Percentiles rank a stretch among this genome's conserved stretches.
phyloP scores from a whole-genome alignment of 2,113 vertebrate species.

The Eudyptes chrysolophus region DNA sequence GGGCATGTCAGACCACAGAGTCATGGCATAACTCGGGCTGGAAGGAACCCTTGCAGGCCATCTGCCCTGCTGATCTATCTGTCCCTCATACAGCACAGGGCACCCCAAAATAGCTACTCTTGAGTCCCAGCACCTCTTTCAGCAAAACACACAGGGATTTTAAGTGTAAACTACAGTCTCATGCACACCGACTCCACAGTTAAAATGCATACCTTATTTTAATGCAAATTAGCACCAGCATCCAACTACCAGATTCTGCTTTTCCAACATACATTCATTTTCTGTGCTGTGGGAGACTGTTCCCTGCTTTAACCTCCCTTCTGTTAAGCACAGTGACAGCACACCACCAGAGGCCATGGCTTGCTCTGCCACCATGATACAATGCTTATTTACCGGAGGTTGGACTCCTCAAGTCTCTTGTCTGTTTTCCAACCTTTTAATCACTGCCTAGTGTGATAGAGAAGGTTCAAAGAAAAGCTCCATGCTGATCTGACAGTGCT shows the following conservation, averaged over 20 bases:
- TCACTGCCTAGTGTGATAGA: neutral
- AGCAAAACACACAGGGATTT: neutral
- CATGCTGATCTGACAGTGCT: neutral
- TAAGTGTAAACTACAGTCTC: neutral
- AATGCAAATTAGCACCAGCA: neutral
- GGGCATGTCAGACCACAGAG: neutral
- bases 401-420: neutral
- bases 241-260: neutral
- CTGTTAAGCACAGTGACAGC: fast-evolving
- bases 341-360: fast-evolving
- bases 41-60: neutral
- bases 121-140: neutral
- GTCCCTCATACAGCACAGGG: neutral
- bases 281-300: neutral
- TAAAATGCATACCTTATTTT: neutral
- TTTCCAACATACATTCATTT: neutral
- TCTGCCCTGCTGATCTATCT: neutral
- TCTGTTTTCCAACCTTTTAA: neutral
- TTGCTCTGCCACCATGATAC: neutral
- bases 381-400: neutral
- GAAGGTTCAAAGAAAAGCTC: neutral
- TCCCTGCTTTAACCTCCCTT: neutral
- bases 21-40: neutral
- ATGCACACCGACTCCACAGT: no score
- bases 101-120: neutral